phyloP scores from a whole-genome alignment of 1,140 invertebrate species.

The Chrysomallon squamiferum region DNA sequence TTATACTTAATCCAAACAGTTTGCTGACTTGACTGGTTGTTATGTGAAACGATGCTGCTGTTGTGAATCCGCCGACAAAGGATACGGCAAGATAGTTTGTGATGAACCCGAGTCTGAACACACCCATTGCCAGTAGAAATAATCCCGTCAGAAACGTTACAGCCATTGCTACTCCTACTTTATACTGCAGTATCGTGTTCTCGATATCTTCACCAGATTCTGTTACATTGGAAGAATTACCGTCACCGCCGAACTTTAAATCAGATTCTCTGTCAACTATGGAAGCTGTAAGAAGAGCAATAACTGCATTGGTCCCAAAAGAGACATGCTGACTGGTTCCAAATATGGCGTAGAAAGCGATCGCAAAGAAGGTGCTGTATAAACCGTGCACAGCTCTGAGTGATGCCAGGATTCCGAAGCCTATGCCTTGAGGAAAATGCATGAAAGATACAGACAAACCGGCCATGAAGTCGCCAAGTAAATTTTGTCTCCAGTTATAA shows the following conservation, averaged over 20 bases:
- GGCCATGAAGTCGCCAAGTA: slow-evolving; percentile 56
- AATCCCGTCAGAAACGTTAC: slow-evolving; percentile 30
- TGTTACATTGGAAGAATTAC: not conserved
- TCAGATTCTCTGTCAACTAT: slow-evolving; percentile 26
- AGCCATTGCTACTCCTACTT: slow-evolving; percentile 20
- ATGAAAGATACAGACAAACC: slow-evolving; percentile 90
- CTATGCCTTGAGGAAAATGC: slow-evolving; percentile 89
- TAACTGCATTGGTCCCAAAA: slow-evolving; percentile 47
- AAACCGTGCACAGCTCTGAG: slow-evolving; percentile 52
- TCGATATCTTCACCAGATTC: slow-evolving; percentile 7
- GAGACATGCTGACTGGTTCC: slow-evolving; percentile 50
- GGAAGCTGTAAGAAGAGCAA: slow-evolving; percentile 33
- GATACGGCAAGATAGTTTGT: slow-evolving; percentile 84
- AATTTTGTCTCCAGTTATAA: slow-evolving; percentile 44
- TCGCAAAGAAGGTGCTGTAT: slow-evolving; percentile 53
- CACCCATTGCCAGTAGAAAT: slow-evolving; percentile 72
- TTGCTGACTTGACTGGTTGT: slow-evolving; percentile 85
- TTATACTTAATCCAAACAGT: slow-evolving; percentile 73
- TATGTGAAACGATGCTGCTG: slow-evolving; percentile 88
- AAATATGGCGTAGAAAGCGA: slow-evolving; percentile 46
- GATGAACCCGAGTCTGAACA: slow-evolving; percentile 81
- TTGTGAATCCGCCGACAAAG: slow-evolving; percentile 89
- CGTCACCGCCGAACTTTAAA: too few species aligned
- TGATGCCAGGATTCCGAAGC: slow-evolving; percentile 62
- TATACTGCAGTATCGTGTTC: slow-evolving; percentile 44